Evolutionary conservation across 2,888 invertebrate species (phyloP).

Genomic region (Brenthis ino): DNA sequence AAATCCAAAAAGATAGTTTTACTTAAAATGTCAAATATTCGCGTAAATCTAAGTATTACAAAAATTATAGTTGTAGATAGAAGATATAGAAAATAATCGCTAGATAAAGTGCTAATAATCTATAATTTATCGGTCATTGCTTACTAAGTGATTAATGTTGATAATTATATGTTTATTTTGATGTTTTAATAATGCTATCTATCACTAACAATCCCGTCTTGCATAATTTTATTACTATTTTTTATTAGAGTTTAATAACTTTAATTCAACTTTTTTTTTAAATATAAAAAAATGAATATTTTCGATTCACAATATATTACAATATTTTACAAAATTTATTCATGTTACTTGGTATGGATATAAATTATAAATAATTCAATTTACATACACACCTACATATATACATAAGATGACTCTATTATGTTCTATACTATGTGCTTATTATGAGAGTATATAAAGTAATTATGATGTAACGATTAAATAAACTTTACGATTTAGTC

Average conservation of each 20-base stretch:
- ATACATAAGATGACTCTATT: neutral
- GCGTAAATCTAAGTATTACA: neutral
- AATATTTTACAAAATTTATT: too few relatives aligned
- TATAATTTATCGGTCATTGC: conserved; percentile 11
- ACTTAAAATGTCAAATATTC: too few relatives aligned
- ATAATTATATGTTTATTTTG: neutral
- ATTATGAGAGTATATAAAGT: neutral
- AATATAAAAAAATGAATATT: too few relatives aligned
- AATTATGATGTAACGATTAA: conserved; percentile 4
- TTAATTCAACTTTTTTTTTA: too few relatives aligned
- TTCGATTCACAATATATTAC: too few relatives aligned
- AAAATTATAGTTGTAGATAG: neutral
- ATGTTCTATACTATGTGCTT: neutral
- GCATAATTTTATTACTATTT: too few relatives aligned
- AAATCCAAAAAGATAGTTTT: too few relatives aligned
- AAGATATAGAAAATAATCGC: neutral
- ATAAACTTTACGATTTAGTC: neutral
- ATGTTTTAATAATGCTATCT: conserved; percentile 4
- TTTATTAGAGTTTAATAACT: too few relatives aligned
- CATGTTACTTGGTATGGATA: too few relatives aligned
- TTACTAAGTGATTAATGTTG: conserved; percentile 5
- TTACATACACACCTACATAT: too few relatives aligned
- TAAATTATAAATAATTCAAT: too few relatives aligned
- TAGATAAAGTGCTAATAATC: neutral
- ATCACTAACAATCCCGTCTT: neutral